Conservation (phyloP, 2,888 invertebrate genomes). For the Cataglyphis altisquamis region DNA sequence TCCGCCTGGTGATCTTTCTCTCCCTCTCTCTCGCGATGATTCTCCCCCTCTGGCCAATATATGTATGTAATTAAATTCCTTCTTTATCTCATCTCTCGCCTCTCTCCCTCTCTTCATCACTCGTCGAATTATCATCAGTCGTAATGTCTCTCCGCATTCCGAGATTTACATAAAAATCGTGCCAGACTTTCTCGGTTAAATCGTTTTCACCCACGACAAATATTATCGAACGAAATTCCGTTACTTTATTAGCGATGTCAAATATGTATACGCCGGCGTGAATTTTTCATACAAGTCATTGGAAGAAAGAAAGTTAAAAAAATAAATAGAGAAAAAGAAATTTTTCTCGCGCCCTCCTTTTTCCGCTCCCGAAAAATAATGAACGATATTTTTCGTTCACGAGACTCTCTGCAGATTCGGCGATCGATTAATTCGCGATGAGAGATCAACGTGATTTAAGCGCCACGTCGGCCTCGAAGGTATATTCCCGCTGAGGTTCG, state of each 20-base stretch:
- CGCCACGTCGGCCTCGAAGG: neutral
- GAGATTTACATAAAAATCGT: constrained; percentile 62
- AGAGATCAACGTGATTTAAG: constrained; percentile 29
- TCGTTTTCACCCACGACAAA: constrained; percentile 40
- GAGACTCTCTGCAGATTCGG: neutral
- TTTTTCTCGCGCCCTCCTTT: no score
- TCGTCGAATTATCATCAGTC: constrained; percentile 17
- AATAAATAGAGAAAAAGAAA: no score
- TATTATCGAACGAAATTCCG: constrained; percentile 64
- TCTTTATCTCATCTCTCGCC: constrained; percentile 47
- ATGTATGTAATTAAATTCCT: constrained; percentile 61
- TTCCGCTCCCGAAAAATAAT: no score
- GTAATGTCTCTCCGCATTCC: constrained; percentile 32
- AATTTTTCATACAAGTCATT: no score
- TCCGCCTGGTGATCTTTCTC: neutral
- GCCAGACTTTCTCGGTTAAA: constrained; percentile 32
- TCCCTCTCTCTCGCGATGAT: neutral
- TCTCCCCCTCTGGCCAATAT: constrained; percentile 19
- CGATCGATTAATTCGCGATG: constrained; percentile 2
- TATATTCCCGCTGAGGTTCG: constrained; percentile 17
- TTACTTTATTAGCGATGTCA: constrained; percentile 49
- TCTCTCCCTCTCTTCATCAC: neutral
- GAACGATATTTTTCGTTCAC: no score
- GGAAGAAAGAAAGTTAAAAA: no score
- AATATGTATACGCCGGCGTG: neutral